phyloP scores from a whole-genome alignment of 2,113 vertebrate genomes.

The Lagopus leucura region DNA sequence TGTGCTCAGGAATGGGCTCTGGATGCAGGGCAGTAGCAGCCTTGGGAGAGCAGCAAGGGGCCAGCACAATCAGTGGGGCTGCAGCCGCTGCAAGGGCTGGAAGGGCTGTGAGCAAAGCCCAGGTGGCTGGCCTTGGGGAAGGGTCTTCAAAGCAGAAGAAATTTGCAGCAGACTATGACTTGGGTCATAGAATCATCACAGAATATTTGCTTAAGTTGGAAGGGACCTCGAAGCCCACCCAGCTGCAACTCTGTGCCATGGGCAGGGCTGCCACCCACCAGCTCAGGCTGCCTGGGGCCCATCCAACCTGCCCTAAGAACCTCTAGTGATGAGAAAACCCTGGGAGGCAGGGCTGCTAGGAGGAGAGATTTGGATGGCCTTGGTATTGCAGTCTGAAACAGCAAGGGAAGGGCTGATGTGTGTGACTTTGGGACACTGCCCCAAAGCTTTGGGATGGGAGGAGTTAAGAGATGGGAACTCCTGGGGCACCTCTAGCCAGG shows the following conservation, averaged over 20 bases:
- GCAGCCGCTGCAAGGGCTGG: neutral
- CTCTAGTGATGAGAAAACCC: neutral
- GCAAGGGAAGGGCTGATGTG: neutral
- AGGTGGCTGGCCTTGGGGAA: neutral
- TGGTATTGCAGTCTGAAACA: neutral
- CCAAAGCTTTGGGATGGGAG: neutral
- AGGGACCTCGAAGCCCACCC: neutral
- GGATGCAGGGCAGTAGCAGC: neutral
- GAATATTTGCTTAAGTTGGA: neutral
- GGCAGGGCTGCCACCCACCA: too few relatives aligned
- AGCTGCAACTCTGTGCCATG: neutral
- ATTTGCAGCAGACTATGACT: neutral
- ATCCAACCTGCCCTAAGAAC: too few relatives aligned
- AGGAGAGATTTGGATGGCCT: neutral
- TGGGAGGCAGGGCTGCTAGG: neutral
- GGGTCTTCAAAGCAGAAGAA: neutral
- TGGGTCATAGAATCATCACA: neutral
- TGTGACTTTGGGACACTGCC: fast-evolving
- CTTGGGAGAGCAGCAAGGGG: neutral
- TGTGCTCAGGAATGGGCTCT: neutral
- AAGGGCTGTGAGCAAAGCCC: neutral
- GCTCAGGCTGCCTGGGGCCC: too few relatives aligned
- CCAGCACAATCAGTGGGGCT: neutral
- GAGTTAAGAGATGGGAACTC: neutral
- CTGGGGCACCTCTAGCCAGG: neutral